A percentile compares a stretch with the other conserved stretches of the same genome.
phyloP scores from a whole-genome alignment of 2,113 vertebrate species.

The Mastomys coucha region DNA sequence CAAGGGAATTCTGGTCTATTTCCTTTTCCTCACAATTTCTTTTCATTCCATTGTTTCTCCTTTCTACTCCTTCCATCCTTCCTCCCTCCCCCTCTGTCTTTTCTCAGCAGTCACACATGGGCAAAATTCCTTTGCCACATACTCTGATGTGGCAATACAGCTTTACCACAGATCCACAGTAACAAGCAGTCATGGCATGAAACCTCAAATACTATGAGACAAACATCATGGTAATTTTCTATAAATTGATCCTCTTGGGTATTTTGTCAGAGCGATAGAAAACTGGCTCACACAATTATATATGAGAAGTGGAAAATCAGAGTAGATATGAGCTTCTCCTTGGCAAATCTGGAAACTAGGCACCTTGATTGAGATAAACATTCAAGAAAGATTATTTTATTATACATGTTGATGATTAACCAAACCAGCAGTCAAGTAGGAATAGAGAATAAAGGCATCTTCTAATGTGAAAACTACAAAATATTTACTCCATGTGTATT shows the following conservation, averaged over 20 bases:
- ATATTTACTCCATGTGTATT: slow-evolving; percentile 45
- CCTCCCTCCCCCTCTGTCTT: not conserved
- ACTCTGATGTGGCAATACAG: not conserved
- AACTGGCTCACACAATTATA: not conserved
- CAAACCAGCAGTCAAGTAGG: slow-evolving; percentile 15
- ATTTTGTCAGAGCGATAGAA: not conserved
- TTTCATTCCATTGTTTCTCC: not conserved
- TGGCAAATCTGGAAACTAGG: not conserved
- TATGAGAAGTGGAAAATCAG: not conserved
- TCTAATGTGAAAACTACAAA: slow-evolving; percentile 31
- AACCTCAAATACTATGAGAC: not conserved
- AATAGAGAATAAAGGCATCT: slow-evolving; percentile 15
- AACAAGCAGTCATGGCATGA: not conserved
- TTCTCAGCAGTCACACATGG: not conserved
- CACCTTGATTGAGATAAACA: not conserved
- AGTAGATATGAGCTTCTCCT: not conserved
- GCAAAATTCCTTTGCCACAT: not conserved
- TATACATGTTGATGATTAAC: slow-evolving; percentile 13
- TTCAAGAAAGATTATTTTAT: not conserved
- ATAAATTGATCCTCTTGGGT: not conserved
- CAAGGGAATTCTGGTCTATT: not conserved
- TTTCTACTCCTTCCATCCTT: not conserved
- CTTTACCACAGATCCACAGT: not conserved
- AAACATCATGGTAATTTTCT: not conserved
- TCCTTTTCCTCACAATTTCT: not conserved